Evolutionary conservation across 2,888 invertebrate genomes (phyloP), one percentile per base, ranked within the genome.

Genomic region (Tinea trinotella): DNA sequence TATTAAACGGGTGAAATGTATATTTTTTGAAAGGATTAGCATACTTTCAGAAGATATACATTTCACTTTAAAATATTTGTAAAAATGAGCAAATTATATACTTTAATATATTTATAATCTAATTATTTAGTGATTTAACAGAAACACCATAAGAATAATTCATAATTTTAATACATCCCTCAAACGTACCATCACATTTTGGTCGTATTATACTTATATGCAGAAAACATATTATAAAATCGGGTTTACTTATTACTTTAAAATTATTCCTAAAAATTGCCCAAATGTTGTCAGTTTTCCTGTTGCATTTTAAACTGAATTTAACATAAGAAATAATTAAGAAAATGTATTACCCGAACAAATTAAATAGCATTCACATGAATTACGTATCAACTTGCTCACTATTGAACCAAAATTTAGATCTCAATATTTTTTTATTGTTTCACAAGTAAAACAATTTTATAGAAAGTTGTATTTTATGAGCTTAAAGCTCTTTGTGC

Each of bases 401-500:
- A 82, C 73, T 75, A 67, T 78, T 65, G 70, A 80, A 83, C 80
- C 78, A 81, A 81, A 77, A 79, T 81, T 68, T 58, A 74, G 83
- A 85, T 84, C 84, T 83, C 79, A 80, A 78, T 78, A 75, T 66
- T 67, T 64, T 64, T 65, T 15, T 66, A 55, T 56, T 55, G 49
- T 58, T 55, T 55, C 53, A 55, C 52, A 55, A 56, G 35, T 15
- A 30, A 55, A 19, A 50, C 24, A 50, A 44, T 34, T 15, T 48
- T 15, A 30, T 30, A 12, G 12, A 50, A 24, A n/a, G 12, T 50
- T 50, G 24, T 50, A 2, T 24, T 50, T 2, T n/a, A 7, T 5
- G 17, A 4, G 2, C 20, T 48, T 18, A 24, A 12, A 46, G 46
- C 18, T 18, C 46, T 12, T 17, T 5, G 4, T 17, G 5, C 18